phyloP scores from a whole-genome alignment of 1,140 invertebrate species.

The Schlechtendalia chinensis region DNA sequence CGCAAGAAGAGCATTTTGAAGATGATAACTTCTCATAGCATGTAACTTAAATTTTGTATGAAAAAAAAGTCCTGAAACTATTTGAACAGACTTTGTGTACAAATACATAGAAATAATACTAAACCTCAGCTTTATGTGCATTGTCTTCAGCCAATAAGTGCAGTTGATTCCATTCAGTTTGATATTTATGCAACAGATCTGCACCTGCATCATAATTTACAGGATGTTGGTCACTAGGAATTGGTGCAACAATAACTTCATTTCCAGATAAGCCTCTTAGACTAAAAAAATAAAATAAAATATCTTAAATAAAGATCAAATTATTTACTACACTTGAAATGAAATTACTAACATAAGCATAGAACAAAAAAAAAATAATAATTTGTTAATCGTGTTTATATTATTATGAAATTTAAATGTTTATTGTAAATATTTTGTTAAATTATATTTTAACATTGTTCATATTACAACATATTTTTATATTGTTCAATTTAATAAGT shows the following conservation, averaged over 20 bases:
- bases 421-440: no score
- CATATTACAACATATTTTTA: no score
- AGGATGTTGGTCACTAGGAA: conserved; percentile 15
- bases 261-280: conserved; percentile 45
- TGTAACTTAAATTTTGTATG: no score
- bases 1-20: no score
- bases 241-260: conserved; percentile 1
- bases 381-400: neutral
- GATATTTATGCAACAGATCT: conserved; percentile 64
- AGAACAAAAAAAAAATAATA: no score
- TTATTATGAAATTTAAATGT: neutral
- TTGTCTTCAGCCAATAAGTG: conserved; percentile 66
- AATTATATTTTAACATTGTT: no score
- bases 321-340: no score
- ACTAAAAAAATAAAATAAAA: conserved; percentile 18
- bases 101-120: neutral
- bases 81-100: no score
- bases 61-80: no score
- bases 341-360: neutral
- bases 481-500: no score
- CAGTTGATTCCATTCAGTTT: conserved; percentile 66
- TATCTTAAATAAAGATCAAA: neutral
- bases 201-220: conserved; percentile 62
- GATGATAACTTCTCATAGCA: no score
- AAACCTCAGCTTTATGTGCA: conserved; percentile 61